Base-by-base conservation (phyloP, 2,888 invertebrate genomes). In the Maniola hyperantus region DNA sequence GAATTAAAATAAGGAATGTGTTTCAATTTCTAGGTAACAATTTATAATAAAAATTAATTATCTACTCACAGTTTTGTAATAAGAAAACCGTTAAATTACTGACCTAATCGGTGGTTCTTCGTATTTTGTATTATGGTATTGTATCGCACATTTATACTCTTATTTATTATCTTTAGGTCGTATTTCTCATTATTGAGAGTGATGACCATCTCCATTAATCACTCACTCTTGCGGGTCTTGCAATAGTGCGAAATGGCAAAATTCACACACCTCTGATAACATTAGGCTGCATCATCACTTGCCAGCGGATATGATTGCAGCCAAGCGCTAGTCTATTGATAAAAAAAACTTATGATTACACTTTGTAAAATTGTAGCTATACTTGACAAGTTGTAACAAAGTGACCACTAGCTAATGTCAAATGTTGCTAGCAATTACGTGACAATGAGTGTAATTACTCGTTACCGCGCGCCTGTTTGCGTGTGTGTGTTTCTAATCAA, bases 371-470 rank as follows among this genome's bases (percentile, higher is more conserved):
- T n/a, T n/a, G n/a, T n/a, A n/a, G n/a, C n/a, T n/a, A n/a, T n/a
- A n/a, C n/a, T n/a, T n/a, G n/a, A n/a, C n/a, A 59, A 46, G 36
- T 53, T 46, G 20, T 61, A 61, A 57, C 64, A 42, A 68, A 65
- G 57, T 68, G 61, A 61, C 64, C 67, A 26, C 10, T 87, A 87
- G 84, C 86, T 87, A 87, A 78, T 81, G 83, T 87, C 86, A 85
- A 89, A 85, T 88, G 88, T 85, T 85, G 81, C 76, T 73, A 77
- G 85, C 89, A 89, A 90, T 90, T 87, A 89, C 81, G 83, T 85
- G 88, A 89, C 89, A 90, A 90, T 90, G 87, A 88, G 85, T 84
- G 88, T 88, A 86, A 90, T 90, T 89, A 89, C 79, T 77, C 8
- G 18, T 18, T n/a, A 20, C 39, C 74, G 76, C 78, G 50, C 74